phyloP scores from a whole-genome alignment of 2,888 invertebrate species.

The Keiferia lycopersicella region DNA sequence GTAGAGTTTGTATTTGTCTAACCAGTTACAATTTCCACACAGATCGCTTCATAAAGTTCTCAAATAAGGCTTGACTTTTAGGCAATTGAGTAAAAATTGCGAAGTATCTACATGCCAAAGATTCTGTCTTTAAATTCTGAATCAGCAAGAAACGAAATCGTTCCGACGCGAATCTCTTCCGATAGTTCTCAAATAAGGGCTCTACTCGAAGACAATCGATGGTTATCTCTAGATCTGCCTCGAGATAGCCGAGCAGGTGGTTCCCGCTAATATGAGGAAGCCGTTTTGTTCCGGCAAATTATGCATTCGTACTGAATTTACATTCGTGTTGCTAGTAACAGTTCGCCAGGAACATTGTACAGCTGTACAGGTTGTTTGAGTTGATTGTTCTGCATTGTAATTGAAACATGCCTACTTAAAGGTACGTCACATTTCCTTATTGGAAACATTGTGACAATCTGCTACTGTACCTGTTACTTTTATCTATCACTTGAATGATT shows the following conservation, averaged over 20 bases:
- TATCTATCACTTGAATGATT: too few relatives aligned
- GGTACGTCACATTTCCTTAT: too few relatives aligned
- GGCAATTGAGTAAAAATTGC: neutral
- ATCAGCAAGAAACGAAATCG: neutral
- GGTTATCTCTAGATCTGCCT: slow-evolving; percentile 41
- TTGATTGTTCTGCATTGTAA: neutral
- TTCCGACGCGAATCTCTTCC: neutral
- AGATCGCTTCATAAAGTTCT: neutral
- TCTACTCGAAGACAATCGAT: slow-evolving; percentile 42
- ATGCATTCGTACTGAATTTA: slow-evolving; percentile 13
- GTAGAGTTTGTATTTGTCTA: too few relatives aligned
- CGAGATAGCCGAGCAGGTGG: slow-evolving; percentile 45
- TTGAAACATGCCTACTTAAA: too few relatives aligned
- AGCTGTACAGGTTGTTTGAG: neutral
- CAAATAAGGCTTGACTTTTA: neutral
- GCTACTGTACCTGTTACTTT: too few relatives aligned
- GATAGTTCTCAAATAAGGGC: slow-evolving; percentile 14
- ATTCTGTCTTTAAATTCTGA: neutral
- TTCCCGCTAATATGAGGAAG: slow-evolving; percentile 29
- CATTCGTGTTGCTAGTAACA: slow-evolving; percentile 12
- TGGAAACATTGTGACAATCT: too few relatives aligned
- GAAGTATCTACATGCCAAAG: neutral
- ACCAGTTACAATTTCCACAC: too few relatives aligned
- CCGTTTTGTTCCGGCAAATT: slow-evolving; percentile 16
- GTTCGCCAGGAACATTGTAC: neutral